phyloP scores from a whole-genome alignment of 2,888 invertebrate genomes.

The Hemithea aestivaria region DNA sequence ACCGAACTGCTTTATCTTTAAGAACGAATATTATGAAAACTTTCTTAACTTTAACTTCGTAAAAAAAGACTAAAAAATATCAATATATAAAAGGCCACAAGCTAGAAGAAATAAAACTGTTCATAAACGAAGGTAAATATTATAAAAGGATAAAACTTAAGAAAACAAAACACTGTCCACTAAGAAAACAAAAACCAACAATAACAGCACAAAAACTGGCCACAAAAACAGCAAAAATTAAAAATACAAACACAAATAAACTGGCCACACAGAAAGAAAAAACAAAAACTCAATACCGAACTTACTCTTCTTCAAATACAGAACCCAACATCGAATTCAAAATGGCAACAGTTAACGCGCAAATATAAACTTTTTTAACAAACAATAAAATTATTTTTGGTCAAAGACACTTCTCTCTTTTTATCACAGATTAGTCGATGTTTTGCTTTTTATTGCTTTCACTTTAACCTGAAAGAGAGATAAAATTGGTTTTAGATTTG shows the following conservation, averaged over 20 bases:
- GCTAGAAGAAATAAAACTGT: slow-evolving; percentile 2
- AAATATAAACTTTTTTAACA: slow-evolving; percentile 35
- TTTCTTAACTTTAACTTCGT: too few relatives aligned
- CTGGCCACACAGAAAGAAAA: slow-evolving; percentile 4
- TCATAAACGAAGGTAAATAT: slow-evolving; percentile 2
- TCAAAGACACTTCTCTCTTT: slow-evolving; percentile 40
- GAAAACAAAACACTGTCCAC: slow-evolving; percentile 5
- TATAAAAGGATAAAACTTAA: too few relatives aligned
- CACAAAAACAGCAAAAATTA: neutral
- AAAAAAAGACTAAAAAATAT: too few relatives aligned
- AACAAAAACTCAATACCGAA: slow-evolving; percentile 23
- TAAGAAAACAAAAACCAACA: too few relatives aligned
- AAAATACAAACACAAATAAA: neutral
- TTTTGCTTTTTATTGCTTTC: slow-evolving; percentile 34
- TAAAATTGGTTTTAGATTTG: slow-evolving; percentile 3
- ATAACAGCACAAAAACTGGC: neutral
- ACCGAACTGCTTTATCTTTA: too few relatives aligned
- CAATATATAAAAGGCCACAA: too few relatives aligned
- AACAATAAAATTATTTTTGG: slow-evolving; percentile 32
- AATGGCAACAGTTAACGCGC: slow-evolving; percentile 67
- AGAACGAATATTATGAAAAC: too few relatives aligned
- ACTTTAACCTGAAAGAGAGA: slow-evolving; percentile 45
- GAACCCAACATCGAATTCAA: slow-evolving; percentile 67
- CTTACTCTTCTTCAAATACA: slow-evolving; percentile 64
- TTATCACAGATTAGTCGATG: slow-evolving; percentile 62